Evolutionary conservation across 1,140 invertebrate species (phyloP), one percentile per base, ranked within the genome.

Genomic region (Capitella teleta): DNA sequence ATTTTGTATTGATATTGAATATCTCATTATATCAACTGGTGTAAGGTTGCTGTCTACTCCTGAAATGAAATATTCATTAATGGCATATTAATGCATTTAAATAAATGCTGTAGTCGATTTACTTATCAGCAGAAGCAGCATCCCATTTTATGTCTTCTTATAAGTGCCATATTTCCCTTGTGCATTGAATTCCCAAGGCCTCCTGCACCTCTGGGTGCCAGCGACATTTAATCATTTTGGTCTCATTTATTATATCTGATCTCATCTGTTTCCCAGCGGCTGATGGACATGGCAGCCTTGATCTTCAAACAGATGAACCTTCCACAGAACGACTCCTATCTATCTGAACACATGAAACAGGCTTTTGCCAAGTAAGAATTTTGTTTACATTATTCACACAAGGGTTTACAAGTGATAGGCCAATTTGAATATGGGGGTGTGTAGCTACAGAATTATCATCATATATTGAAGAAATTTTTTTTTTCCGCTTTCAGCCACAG

Each of bases 221-320:
- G 8, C 30, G 30, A 8, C 30, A 32, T 8, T 8, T n/a, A 10
- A n/a, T n/a, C 30, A 32, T 32, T n/a, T 32, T n/a, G 30, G 30
- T 32, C 8, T 10, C 30, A 32, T 10, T 32, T 32, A 40, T 8
- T 14, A 40, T 8, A 40, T 10, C 38, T 16, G 38, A n/a, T 42
- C 2, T 51, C 28, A 49, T 40, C 25, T 51, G 16, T 56, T 2
- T 47, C 57, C 53, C 58, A 66, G 64, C 50, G 61, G n/a, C 42
- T 67, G 42, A 47, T 57, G 21, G 63, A 67, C 50, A 50, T 65
- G 46, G 48, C 59, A n/a, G 54, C 60, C 18, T 47, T 61, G 4
- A 49, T 43, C 8, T 51, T 63, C 36, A 41, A 50, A 21, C 51
- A 57, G n/a, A 43, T 47, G 16, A 53, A 54, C 5, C 36, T 60